Conservation (phyloP, 2,888 invertebrate species). For the Volucella inanis region DNA sequence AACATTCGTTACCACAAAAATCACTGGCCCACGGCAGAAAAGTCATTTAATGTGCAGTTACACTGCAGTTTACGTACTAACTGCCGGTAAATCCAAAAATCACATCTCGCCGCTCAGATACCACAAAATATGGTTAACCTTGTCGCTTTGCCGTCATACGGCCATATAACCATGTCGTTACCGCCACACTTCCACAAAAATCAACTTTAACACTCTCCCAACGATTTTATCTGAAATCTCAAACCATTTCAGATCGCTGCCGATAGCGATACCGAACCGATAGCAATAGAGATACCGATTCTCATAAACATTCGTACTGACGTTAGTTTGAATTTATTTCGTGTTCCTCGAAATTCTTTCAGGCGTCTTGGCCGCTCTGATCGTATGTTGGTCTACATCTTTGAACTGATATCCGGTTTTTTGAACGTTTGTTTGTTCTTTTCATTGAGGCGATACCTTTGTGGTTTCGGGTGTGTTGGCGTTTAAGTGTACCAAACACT, state of each 20-base stretch:
- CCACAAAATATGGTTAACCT: slow-evolving; percentile 38
- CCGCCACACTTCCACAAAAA: slow-evolving; percentile 15
- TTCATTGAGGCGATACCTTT: slow-evolving; percentile 43
- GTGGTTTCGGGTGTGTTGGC: slow-evolving; percentile 47
- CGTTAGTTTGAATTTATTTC: slow-evolving; percentile 56
- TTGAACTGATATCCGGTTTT: slow-evolving; percentile 62
- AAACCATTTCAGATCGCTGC: slow-evolving; percentile 51
- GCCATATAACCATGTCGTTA: background rate
- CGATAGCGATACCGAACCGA: slow-evolving; percentile 52
- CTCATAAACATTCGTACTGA: slow-evolving; percentile 58
- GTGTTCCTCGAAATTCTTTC: slow-evolving; percentile 25
- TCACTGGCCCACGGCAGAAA: too few relatives aligned
- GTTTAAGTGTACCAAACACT: slow-evolving; percentile 48
- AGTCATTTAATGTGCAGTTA: too few relatives aligned
- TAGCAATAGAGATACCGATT: slow-evolving; percentile 54
- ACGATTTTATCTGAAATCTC: slow-evolving; percentile 39
- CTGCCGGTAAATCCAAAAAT: too few relatives aligned
- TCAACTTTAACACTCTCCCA: slow-evolving; percentile 4
- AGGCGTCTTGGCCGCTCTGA: too few relatives aligned
- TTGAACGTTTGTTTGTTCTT: slow-evolving; percentile 38
- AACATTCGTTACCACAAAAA: too few relatives aligned
- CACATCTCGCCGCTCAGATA: too few relatives aligned
- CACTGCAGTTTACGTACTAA: too few relatives aligned
- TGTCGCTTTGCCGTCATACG: slow-evolving; percentile 26
- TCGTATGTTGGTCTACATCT: background rate